Conservation (phyloP, 2,797 vertebrate genomes). For the Onychomys torridus region DNA sequence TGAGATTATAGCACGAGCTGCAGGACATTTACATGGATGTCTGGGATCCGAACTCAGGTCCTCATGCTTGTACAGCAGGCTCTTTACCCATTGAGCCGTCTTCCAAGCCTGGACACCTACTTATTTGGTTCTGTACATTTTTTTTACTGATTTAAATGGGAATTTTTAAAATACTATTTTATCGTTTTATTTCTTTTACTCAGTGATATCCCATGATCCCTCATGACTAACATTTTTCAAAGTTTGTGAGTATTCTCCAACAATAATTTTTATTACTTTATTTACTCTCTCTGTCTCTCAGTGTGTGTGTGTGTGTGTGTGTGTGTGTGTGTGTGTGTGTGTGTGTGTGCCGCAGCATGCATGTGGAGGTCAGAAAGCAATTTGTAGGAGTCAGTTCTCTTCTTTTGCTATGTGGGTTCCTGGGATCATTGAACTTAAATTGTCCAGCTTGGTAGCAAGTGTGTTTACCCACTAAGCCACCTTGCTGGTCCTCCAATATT, state of each 20-base stretch:
- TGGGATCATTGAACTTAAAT: neutral
- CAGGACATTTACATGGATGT: neutral
- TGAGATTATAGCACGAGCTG: neutral
- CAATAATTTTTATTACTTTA: neutral
- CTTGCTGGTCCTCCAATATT: neutral
- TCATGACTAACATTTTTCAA: neutral
- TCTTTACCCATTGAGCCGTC: neutral
- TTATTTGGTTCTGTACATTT: neutral
- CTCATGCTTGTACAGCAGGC: neutral
- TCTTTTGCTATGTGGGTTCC: neutral
- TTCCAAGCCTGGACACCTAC: neutral
- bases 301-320: neutral
- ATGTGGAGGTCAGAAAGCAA: neutral
- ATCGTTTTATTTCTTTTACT: constrained; percentile 14
- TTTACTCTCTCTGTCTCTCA: neutral
- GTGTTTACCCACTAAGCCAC: neutral
- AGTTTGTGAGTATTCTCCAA: neutral
- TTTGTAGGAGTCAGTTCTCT: neutral
- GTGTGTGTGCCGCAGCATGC: neutral
- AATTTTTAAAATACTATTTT: neutral
- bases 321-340: neutral
- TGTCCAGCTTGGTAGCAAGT: neutral
- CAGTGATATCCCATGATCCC: neutral
- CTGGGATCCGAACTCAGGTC: neutral
- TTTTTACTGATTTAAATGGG: neutral